A percentile compares a stretch with the other conserved stretches of the same genome.
These are phyloP conservation scores for Oophaga sylvatica DNA, from an alignment of 2,797 vertebrate species.

Conservation along the genomic window DNA sequence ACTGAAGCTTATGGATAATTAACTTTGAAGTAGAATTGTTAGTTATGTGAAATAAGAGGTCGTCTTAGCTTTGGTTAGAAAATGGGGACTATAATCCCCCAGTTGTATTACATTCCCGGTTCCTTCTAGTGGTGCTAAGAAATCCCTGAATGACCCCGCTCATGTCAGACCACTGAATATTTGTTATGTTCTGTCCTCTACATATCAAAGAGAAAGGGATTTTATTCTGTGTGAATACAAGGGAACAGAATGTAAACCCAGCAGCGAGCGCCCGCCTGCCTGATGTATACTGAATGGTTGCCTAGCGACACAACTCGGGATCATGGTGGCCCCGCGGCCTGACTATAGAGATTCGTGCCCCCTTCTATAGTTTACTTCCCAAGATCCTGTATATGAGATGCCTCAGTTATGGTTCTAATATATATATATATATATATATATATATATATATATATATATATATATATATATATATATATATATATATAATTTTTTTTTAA, in stretches of 20 bases:
- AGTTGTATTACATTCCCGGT: background rate
- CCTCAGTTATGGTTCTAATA: background rate
- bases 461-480: too few relatives aligned
- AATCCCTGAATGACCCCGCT: slow-evolving; percentile 14
- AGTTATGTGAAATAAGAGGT: background rate
- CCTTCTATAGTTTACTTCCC: background rate
- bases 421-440: too few relatives aligned
- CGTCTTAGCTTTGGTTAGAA: background rate
- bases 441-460: too few relatives aligned
- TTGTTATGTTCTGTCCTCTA: slow-evolving; percentile 9
- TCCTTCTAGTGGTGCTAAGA: background rate
- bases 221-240: slow-evolving; percentile 18
- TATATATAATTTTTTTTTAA: too few relatives aligned
- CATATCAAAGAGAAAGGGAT: slow-evolving; percentile 14
- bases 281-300: slow-evolving; percentile 7
- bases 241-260: slow-evolving; percentile 8
- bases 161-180: background rate
- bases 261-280: background rate
- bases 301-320: background rate
- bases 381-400: background rate
- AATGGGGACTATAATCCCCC: background rate
- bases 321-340: background rate
- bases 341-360: background rate
- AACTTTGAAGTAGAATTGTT: background rate
- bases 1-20: too few relatives aligned